Percentiles rank a stretch among this genome's conserved stretches.
Conservation (phyloP, 2,797 vertebrate species). For the Propithecus deckenii region DNA sequence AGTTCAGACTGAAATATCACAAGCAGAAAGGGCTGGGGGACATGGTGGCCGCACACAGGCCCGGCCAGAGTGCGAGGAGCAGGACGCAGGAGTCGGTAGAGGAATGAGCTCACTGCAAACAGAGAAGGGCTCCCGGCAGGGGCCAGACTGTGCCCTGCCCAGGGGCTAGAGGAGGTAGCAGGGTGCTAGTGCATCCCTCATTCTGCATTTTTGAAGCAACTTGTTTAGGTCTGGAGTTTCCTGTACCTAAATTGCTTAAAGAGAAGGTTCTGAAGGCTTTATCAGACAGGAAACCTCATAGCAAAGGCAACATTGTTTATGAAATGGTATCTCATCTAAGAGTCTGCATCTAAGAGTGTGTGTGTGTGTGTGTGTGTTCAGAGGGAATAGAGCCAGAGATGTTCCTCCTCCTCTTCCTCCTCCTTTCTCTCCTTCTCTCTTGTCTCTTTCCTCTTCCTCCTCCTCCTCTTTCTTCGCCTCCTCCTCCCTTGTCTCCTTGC, state of each 20-base stretch:
- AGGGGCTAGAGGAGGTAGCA: too few relatives aligned
- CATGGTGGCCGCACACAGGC: neutral
- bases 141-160: fast-evolving
- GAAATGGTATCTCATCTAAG: neutral
- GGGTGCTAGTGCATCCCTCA: fast-evolving
- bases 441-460: neutral
- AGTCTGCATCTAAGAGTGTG: neutral
- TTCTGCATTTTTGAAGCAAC: neutral
- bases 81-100: neutral
- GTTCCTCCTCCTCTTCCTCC: neutral
- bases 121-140: fast-evolving
- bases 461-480: neutral
- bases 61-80: neutral
- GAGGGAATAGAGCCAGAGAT: neutral
- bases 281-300: neutral
- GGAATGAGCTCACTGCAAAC: fast-evolving
- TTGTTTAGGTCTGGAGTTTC: neutral
- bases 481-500: neutral
- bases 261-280: neutral
- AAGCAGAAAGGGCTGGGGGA: neutral
- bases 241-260: neutral
- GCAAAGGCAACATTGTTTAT: neutral
- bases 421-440: neutral
- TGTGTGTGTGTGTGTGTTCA: too few relatives aligned
- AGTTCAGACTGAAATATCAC: neutral